Percentiles rank a stretch among this genome's conserved stretches.
Conservation (phyloP, 2,797 vertebrate genomes). For the Scolopax bukidnonensis region DNA sequence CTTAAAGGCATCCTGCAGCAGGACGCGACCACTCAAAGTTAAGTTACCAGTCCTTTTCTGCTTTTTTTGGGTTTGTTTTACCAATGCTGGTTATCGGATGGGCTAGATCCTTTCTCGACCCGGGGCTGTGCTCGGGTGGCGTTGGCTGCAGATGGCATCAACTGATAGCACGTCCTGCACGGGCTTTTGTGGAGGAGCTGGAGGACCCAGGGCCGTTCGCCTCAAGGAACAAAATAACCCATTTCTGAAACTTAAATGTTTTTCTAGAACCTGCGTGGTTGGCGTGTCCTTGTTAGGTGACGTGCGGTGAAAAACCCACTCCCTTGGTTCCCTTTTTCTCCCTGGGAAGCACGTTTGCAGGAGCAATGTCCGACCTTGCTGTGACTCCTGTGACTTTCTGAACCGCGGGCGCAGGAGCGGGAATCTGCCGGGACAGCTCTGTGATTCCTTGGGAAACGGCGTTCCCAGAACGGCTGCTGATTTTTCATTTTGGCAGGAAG, state of each 20-base stretch:
- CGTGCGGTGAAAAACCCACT: not conserved
- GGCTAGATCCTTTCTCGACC: not conserved
- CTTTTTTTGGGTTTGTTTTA: not conserved
- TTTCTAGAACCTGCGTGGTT: not conserved
- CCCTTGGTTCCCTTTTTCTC: not conserved
- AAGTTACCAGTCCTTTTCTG: not conserved
- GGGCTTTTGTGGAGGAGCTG: not conserved
- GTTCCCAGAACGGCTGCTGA: not conserved
- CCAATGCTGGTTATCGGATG: not conserved
- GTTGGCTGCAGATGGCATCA: not conserved
- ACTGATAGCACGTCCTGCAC: not conserved
- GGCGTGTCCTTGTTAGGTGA: not conserved
- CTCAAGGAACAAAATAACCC: not conserved
- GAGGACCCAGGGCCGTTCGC: not conserved
- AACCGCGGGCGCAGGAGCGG: constrained; percentile 30
- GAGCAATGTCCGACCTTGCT: not conserved
- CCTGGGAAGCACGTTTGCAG: not conserved
- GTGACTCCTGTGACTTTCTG: constrained; percentile 61
- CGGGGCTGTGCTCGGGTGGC: not conserved
- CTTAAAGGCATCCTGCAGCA: not conserved
- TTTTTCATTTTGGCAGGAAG: constrained; percentile 36
- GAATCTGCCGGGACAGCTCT: not conserved
- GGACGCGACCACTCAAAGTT: fast-evolving
- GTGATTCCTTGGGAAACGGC: constrained; percentile 25
- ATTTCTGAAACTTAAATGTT: constrained; percentile 1